Percentiles rank a stretch among this genome's conserved stretches.
These are phyloP conservation scores for Chlamydotis undulata DNA, from an alignment of 2,113 vertebrate genomes.

Conservation along the genomic window DNA sequence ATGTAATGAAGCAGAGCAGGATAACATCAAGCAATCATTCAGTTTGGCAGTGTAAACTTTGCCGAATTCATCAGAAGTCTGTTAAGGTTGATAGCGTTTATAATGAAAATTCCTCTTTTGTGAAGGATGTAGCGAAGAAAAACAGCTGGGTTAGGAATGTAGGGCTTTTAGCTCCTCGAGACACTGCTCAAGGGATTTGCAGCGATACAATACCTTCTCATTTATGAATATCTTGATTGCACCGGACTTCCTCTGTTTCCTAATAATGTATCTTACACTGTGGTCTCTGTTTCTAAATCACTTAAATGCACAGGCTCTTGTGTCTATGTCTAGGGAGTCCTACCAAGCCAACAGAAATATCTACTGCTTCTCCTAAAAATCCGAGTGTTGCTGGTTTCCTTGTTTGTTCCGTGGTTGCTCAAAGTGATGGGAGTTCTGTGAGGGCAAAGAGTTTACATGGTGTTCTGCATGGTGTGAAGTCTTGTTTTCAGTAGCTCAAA, in stretches of 20 bases:
- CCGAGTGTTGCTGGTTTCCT: not conserved
- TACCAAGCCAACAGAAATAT: not conserved
- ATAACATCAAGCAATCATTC: constrained; percentile 12
- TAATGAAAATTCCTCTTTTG: not conserved
- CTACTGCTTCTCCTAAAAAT: not conserved
- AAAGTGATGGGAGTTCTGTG: not conserved
- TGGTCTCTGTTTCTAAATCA: not conserved
- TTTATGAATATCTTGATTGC: not conserved
- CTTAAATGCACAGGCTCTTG: not conserved
- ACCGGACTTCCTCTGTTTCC: not conserved
- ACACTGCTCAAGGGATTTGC: not conserved
- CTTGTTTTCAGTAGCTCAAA: not conserved
- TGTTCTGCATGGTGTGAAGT: not conserved
- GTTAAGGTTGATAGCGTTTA: not conserved
- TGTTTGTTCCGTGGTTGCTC: not conserved
- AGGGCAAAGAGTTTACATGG: not conserved
- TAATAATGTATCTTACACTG: accelerated
- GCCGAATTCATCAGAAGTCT: not conserved
- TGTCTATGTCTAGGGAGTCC: not conserved
- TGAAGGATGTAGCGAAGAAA: not conserved
- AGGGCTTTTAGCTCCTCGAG: not conserved
- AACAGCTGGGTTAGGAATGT: not conserved
- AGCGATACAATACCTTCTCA: not conserved
- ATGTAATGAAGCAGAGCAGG: not conserved
- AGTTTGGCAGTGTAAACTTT: not conserved